A percentile compares a stretch with the other conserved stretches of the same genome.
phyloP scores from a whole-genome alignment of 2,888 invertebrate genomes.

The Neelides folsomi region DNA sequence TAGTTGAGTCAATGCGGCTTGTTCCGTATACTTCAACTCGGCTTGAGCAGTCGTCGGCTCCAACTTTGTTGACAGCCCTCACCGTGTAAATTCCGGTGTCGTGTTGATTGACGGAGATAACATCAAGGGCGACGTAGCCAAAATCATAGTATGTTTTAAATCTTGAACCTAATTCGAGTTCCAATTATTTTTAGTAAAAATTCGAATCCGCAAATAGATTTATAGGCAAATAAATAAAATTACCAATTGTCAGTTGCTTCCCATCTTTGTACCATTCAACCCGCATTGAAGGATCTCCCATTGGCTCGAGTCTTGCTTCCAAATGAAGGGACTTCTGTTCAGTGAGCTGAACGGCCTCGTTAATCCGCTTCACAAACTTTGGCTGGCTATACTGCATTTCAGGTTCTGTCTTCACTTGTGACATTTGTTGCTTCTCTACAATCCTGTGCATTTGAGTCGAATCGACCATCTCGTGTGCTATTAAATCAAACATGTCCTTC shows the following conservation, averaged over 20 bases:
- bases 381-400: slow-evolving; percentile 44
- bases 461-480: slow-evolving; percentile 75
- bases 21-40: slow-evolving; percentile 49
- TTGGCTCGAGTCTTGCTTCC: slow-evolving; percentile 82
- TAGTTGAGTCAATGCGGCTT: slow-evolving; percentile 71
- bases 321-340: slow-evolving; percentile 83
- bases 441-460: slow-evolving; percentile 74
- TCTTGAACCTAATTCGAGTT: slow-evolving; percentile 48
- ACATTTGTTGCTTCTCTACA: slow-evolving; percentile 33
- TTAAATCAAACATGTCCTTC: slow-evolving; percentile 35
- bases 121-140: slow-evolving; percentile 91
- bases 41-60: neutral
- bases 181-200: neutral
- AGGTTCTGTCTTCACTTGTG: slow-evolving; percentile 14
- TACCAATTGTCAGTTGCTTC: slow-evolving; percentile 66
- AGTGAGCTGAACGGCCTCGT: slow-evolving; percentile 67
- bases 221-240: slow-evolving; percentile 10
- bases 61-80: slow-evolving; percentile 71
- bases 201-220: neutral
- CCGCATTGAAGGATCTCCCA: slow-evolving; percentile 90
- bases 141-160: slow-evolving; percentile 94
- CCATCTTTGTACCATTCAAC: slow-evolving; percentile 69
- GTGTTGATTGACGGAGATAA: slow-evolving; percentile 79
- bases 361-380: slow-evolving; percentile 78
- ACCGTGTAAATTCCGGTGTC: slow-evolving; percentile 94